These are phyloP conservation scores for Micoletzkya japonica DNA, from an alignment of 2,888 invertebrate genomes.

Conservation along the genomic window DNA sequence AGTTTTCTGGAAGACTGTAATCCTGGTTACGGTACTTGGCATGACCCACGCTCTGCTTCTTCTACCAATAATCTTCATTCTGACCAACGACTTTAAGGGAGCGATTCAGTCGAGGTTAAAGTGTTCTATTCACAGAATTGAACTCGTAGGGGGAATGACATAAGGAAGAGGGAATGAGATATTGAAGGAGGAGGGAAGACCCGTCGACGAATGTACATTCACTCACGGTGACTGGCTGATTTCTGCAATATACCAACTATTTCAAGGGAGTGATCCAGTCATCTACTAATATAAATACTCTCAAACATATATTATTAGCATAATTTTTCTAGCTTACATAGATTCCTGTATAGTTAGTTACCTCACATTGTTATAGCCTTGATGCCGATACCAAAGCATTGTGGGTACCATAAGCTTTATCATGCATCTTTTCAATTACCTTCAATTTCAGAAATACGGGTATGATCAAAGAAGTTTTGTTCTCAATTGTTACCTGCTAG, in stretches of 20 bases:
- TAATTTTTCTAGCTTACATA: too few species aligned
- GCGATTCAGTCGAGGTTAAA: constrained; percentile 26
- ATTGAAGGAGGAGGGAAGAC: neutral
- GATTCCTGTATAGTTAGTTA: too few species aligned
- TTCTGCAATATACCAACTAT: too few species aligned
- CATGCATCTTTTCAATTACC: too few species aligned
- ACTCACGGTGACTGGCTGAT: neutral
- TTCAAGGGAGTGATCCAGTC: too few species aligned
- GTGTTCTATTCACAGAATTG: too few species aligned
- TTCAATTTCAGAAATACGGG: too few species aligned
- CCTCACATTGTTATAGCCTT: neutral
- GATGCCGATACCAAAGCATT: constrained; percentile 3
- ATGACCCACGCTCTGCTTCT: constrained; percentile 59
- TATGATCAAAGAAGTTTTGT: too few species aligned
- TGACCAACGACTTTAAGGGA: constrained; percentile 48
- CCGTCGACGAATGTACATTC: constrained; percentile 4
- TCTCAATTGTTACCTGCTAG: too few species aligned
- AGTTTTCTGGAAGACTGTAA: constrained; percentile 62
- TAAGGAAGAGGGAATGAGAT: constrained; percentile 8
- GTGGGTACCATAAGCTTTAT: neutral
- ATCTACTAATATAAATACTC: too few species aligned
- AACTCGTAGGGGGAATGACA: too few species aligned
- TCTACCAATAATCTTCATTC: constrained; percentile 56
- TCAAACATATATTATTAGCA: too few species aligned
- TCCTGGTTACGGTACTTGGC: constrained; percentile 50